phyloP scores from a whole-genome alignment of 2,113 vertebrate species.

The Chloropsis hardwickii region DNA sequence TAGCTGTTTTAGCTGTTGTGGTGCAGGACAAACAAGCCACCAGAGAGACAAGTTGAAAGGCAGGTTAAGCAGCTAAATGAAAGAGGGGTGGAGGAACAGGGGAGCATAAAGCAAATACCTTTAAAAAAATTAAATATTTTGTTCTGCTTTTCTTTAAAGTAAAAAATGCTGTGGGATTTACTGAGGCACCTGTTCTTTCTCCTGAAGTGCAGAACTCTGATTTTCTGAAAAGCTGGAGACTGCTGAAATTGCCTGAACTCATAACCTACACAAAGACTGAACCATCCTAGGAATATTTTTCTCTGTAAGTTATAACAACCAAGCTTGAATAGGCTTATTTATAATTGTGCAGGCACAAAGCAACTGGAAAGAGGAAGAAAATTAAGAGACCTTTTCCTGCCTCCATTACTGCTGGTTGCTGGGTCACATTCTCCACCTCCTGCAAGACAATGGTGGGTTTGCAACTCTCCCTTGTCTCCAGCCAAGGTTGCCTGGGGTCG shows the following conservation, averaged over 20 bases:
- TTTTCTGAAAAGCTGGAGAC: background rate
- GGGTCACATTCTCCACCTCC: background rate
- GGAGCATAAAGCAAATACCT: background rate
- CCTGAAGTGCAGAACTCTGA: background rate
- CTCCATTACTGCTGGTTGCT: background rate
- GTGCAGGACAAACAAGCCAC: background rate
- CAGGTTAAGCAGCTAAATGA: slow-evolving; percentile 4
- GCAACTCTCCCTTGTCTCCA: background rate
- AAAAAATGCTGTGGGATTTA: background rate
- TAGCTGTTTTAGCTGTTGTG: background rate
- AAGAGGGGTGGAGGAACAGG: background rate
- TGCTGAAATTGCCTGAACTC: background rate
- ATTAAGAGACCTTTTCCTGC: background rate
- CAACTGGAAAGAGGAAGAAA: background rate
- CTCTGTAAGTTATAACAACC: background rate
- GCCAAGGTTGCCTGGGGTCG: background rate
- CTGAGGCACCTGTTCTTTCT: background rate
- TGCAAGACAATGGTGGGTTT: background rate
- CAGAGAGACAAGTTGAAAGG: slow-evolving; percentile 5
- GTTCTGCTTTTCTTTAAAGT: background rate
- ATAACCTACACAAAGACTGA: background rate
- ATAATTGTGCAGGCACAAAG: background rate
- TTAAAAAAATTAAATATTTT: background rate
- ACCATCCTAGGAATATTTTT: background rate
- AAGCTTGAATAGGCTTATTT: background rate